phyloP scores from a whole-genome alignment of 2,888 invertebrate species.

The Scaptomyza flava region DNA sequence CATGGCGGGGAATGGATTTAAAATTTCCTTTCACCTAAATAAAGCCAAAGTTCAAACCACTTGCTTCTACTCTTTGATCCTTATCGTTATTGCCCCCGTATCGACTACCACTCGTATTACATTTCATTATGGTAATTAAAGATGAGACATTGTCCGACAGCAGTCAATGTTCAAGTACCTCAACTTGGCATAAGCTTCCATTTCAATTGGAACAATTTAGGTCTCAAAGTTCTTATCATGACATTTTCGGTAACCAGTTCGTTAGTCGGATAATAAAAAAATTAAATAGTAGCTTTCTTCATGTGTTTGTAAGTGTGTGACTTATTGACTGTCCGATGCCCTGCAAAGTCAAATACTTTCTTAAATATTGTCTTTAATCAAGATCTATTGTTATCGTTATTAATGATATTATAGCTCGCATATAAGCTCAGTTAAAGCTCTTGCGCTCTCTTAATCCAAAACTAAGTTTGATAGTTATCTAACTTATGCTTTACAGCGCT shows the following conservation, averaged over 20 bases:
- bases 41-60: neutral
- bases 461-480: no score
- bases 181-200: neutral
- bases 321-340: neutral
- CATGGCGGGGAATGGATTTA: constrained; percentile 52
- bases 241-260: constrained; percentile 3
- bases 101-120: constrained; percentile 13
- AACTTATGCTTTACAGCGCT: no score
- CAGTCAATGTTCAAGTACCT: constrained; percentile 5
- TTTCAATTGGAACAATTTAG: constrained; percentile 8
- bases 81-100: neutral
- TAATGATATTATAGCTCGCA: no score
- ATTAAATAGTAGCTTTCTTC: no score
- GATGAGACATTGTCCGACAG: constrained; percentile 10
- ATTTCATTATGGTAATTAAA: constrained; percentile 43
- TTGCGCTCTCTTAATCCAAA: no score
- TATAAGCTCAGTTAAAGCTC: no score
- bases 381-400: no score
- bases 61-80: neutral
- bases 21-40: constrained; percentile 26
- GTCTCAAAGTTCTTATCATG: constrained; percentile 12
- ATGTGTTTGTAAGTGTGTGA: no score
- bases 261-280: constrained; percentile 9
- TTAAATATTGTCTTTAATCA: neutral
- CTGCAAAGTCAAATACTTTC: neutral